phyloP scores from a whole-genome alignment of 2,113 vertebrate species.

The Nesogale talazaci region DNA sequence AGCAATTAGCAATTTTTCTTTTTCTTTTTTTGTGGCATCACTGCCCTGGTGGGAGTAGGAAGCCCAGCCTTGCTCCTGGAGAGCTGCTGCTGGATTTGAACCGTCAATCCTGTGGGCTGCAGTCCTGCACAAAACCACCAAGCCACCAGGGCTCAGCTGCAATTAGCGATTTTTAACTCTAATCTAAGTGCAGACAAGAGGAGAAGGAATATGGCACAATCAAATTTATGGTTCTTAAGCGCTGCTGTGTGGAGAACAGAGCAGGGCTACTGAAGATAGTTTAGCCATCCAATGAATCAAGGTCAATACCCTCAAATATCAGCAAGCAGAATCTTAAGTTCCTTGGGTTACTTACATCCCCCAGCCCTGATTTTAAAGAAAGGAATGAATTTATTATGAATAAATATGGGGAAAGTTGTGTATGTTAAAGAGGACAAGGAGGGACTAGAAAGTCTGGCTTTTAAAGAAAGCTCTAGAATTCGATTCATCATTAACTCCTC shows the following conservation, averaged over 20 bases:
- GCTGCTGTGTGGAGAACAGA: neutral
- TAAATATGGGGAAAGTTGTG: neutral
- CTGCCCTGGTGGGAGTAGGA: no score
- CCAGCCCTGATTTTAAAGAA: neutral
- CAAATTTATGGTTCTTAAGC: neutral
- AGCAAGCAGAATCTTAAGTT: constrained; percentile 18
- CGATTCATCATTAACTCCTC: neutral
- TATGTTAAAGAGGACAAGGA: constrained; percentile 11
- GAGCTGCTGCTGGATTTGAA: no score
- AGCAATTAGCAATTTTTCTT: neutral
- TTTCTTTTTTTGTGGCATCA: no score
- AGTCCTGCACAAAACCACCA: no score
- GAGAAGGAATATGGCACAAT: neutral
- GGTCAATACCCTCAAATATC: neutral
- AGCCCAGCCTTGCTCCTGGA: no score
- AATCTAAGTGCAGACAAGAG: neutral
- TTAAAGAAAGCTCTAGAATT: neutral
- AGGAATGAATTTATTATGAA: neutral
- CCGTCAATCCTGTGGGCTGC: no score
- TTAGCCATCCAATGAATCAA: neutral
- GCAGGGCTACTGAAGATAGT: neutral
- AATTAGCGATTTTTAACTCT: no score
- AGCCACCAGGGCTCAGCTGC: no score
- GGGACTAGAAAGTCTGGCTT: neutral
- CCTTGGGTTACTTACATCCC: constrained; percentile 6